Evolutionary conservation across 2,797 vertebrate genomes (phyloP), one percentile per base, ranked within the genome.

Genomic region (Streptopelia turtur): DNA sequence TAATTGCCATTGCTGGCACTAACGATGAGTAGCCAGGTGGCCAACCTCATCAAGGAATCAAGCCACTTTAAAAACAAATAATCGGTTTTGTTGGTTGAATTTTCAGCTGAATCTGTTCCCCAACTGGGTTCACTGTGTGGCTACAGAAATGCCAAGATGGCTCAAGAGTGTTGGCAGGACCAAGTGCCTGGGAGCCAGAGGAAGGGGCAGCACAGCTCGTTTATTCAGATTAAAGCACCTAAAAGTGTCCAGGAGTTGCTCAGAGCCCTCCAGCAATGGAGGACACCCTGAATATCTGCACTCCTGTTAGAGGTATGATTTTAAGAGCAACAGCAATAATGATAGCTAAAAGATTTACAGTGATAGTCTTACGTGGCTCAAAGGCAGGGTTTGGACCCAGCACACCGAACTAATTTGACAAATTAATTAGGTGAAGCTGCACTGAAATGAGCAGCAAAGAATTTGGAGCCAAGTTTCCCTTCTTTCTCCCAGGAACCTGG

Each of bases 231-330:
- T 69, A 7, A 87, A 75, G 21, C 24, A 12, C 31, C 20, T 66
- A 20, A 16, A 84, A 33, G n/a, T 16, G 15, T 17, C 22, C 0
- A 4, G 47, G 31, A 53, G 35, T 16, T 47, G 33, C 33, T 66
- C 31, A 52, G 7, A 70, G 65, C 22, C n/a, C 41, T 47, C 37
- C 49, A 49, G 77, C 30, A 30, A 20, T 8, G 16, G 20, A 76
- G 13, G 21, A 55, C 31, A 28, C 5, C 10, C 22, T 1, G 0
- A 0, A 16, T 31, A 60, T 45, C 5, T 72, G 63, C 30, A 59
- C 20, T 28, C 28, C 41, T 18, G 10, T 16, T 16, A 53, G 22
- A 50, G 30, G 24, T 27, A 49, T 12, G 72, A 79, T 45, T 90
- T 66, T 53, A 80, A 83, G 20, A 82, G 74, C 31, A 41, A 15